phyloP scores from a whole-genome alignment of 2,113 vertebrate species.

The Solea solea region DNA sequence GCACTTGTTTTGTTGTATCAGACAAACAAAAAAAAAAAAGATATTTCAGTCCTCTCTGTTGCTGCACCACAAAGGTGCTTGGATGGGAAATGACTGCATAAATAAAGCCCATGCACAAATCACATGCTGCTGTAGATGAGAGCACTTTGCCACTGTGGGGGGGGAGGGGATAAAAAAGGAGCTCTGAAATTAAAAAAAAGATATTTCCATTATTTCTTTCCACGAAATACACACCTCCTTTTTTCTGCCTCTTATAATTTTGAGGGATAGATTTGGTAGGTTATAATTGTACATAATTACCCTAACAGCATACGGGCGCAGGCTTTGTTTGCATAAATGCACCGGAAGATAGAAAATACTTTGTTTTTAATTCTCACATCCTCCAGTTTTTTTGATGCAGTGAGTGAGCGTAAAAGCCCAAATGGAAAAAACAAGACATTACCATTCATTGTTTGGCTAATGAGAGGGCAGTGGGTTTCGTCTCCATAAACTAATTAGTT shows the following conservation, averaged over 20 bases:
- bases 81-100: slow-evolving; percentile 41
- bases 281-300: slow-evolving; percentile 51
- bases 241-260: slow-evolving; percentile 10
- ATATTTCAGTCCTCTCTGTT: slow-evolving; percentile 44
- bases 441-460: slow-evolving; percentile 77
- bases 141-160: no score
- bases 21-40: slow-evolving; percentile 35
- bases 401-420: slow-evolving; percentile 54
- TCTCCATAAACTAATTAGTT: slow-evolving; percentile 79
- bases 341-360: slow-evolving; percentile 39
- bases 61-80: slow-evolving; percentile 22
- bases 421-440: slow-evolving; percentile 65
- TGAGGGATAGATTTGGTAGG: slow-evolving; percentile 29
- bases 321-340: slow-evolving; percentile 50
- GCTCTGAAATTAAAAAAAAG: no score
- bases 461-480: slow-evolving; percentile 75
- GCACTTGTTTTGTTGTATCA: slow-evolving; percentile 43
- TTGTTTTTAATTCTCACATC: slow-evolving; percentile 47
- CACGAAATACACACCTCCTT: neutral
- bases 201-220: neutral
- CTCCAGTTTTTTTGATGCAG: slow-evolving; percentile 44
- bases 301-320: slow-evolving; percentile 33
- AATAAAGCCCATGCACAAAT: slow-evolving; percentile 39
- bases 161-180: no score
- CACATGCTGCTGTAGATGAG: slow-evolving; percentile 23